Evolutionary conservation across 2,113 vertebrate genomes (phyloP).

Genomic region (Varanus salvator): DNA sequence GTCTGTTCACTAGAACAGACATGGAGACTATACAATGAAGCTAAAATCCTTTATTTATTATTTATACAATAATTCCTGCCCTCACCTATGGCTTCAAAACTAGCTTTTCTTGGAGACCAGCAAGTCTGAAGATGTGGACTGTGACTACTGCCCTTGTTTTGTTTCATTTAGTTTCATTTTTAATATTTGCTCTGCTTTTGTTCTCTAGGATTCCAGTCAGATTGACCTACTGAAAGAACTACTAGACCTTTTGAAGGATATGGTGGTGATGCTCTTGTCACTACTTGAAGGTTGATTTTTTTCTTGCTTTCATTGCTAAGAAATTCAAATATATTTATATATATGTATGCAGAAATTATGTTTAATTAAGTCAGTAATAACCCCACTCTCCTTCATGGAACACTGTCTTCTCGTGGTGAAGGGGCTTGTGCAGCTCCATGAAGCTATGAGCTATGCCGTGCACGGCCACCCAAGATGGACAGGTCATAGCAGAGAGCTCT

Average conservation of each 20-base stretch:
- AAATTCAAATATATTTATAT: slow-evolving; percentile 8
- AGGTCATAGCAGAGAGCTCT: too few relatives aligned
- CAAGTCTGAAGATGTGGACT: neutral
- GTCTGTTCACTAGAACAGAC: too few relatives aligned
- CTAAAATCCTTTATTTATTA: too few relatives aligned
- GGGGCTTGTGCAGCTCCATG: too few relatives aligned
- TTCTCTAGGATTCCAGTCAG: slow-evolving; percentile 92
- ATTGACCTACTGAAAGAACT: slow-evolving; percentile 97
- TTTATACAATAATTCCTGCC: neutral
- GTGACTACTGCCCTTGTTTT: neutral
- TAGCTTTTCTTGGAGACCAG: neutral
- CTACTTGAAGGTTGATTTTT: slow-evolving; percentile 90
- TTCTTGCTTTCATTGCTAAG: slow-evolving; percentile 23
- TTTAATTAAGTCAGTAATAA: neutral
- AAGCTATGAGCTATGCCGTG: too few relatives aligned
- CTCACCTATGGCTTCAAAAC: neutral
- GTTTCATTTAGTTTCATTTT: neutral
- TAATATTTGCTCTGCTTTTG: neutral
- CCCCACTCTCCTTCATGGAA: neutral
- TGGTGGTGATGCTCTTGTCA: slow-evolving; percentile 99
- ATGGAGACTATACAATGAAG: too few relatives aligned
- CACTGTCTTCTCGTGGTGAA: too few relatives aligned
- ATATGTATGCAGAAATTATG: neutral
- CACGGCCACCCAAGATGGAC: too few relatives aligned
- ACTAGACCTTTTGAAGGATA: slow-evolving; percentile 96